Conservation (phyloP, 2,113 vertebrate species). For the Scortum barcoo region DNA sequence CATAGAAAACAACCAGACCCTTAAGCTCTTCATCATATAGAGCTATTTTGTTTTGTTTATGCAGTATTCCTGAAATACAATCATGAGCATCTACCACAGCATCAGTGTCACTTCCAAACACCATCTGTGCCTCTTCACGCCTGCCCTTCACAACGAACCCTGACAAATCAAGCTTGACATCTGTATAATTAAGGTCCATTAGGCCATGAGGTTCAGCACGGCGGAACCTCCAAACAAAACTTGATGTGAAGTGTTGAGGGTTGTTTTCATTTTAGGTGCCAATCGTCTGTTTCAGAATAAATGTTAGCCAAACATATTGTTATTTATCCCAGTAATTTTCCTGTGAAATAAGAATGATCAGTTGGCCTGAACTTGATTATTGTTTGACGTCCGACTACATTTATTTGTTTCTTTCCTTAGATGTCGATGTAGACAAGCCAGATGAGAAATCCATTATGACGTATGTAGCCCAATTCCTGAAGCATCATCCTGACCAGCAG, state of each 20-base stretch:
- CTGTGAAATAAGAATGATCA: neutral
- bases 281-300: neutral
- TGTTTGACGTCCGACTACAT: slow-evolving; percentile 23
- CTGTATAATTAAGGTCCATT: slow-evolving; percentile 79
- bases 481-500: slow-evolving; percentile 89
- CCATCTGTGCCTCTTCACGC: slow-evolving; percentile 80
- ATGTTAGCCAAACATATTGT: neutral
- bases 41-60: neutral
- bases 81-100: slow-evolving; percentile 17
- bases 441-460: slow-evolving; percentile 99
- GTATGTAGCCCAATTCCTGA: slow-evolving; percentile 97
- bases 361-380: neutral
- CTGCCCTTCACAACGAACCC: slow-evolving; percentile 76
- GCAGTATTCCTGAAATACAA: slow-evolving; percentile 17
- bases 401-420: slow-evolving; percentile 73
- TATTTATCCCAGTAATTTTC: neutral
- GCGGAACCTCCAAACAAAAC: slow-evolving; percentile 54
- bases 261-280: slow-evolving; percentile 46
- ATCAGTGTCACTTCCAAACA: slow-evolving; percentile 60
- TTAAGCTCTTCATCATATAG: neutral
- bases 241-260: slow-evolving; percentile 35
- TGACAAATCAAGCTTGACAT: slow-evolving; percentile 83
- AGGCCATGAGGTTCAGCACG: slow-evolving; percentile 58
- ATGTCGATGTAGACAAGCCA: slow-evolving; percentile 98
- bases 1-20: neutral